Evolutionary conservation across 2,888 invertebrate genomes (phyloP).

Genomic region (Sminthurides aquaticus): DNA sequence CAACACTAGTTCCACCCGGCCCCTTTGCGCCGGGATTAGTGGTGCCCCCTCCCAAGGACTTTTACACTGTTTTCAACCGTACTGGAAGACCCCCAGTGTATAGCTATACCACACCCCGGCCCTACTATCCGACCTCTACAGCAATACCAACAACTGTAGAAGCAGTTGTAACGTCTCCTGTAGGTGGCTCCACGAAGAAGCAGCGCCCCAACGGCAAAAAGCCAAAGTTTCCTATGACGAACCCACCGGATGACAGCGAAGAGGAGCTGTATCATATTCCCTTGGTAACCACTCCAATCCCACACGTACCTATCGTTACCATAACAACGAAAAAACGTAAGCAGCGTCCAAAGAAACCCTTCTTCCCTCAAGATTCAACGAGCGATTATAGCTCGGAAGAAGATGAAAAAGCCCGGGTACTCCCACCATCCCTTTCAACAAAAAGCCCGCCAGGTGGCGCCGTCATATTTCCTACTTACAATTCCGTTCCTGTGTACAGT

Average conservation of each 20-base stretch:
- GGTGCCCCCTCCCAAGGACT: slow-evolving; percentile 78
- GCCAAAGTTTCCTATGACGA: slow-evolving; percentile 42
- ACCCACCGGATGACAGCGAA: slow-evolving; percentile 40
- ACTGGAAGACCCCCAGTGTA: slow-evolving; percentile 15
- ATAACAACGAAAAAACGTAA: not conserved
- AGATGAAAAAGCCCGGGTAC: not conserved
- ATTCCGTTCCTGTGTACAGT: not conserved
- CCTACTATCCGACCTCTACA: not conserved
- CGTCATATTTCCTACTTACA: not conserved
- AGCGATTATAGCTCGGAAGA: slow-evolving; percentile 1
- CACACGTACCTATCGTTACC: not conserved
- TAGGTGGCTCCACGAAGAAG: slow-evolving; percentile 4
- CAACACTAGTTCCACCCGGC: slow-evolving; percentile 67
- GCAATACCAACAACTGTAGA: not conserved
- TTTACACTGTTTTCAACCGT: slow-evolving; percentile 65
- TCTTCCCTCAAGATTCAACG: not conserved
- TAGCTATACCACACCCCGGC: not conserved
- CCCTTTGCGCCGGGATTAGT: slow-evolving; percentile 82
- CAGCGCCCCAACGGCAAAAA: slow-evolving; percentile 42
- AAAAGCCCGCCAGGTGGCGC: not conserved
- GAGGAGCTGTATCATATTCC: slow-evolving; percentile 27
- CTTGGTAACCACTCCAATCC: not conserved
- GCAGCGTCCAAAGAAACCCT: not conserved
- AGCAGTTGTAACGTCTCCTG: not conserved
- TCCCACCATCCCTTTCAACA: slow-evolving; percentile 10